Evolutionary conservation across 2,113 vertebrate genomes (phyloP), one percentile per base, ranked within the genome.

Genomic region (Erpornis zantholeuca): DNA sequence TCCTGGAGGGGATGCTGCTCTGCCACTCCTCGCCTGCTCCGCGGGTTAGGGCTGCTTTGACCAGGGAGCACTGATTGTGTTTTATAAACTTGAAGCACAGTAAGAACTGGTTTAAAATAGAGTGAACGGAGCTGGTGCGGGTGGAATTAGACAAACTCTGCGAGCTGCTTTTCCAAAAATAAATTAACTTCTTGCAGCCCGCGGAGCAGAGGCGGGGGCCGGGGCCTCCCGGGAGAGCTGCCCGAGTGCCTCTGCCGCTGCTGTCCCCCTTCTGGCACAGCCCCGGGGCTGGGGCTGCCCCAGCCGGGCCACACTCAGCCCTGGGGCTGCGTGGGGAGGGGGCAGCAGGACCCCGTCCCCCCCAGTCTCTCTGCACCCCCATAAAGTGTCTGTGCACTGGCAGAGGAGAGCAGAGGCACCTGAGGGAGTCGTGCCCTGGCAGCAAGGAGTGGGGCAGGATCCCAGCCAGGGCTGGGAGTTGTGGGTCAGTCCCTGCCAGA

Each of bases 101-200:
- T 84, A 85, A 96, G 96, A 93, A 92, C 89, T 10, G 91, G 95
- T 97, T 95, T 95, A 95, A 96, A 96, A 97, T 86, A 96, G 93
- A 97, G 91, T 70, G 94, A 91, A 97, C 88, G 50, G 91, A 97
- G 90, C 88, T 94, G 91, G 90, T 95, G 96, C 83, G 87, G 84
- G 92, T 95, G 95, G 94, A 95, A 95, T 97, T 86, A 96, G 96
- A 92, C 94, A 95, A 94, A 96, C 92, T 96, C 96, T 3, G 80
- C 72, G 91, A 87, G 94, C 95, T 52, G 96, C 91, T 97, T 97
- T 94, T 96, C 93, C 93, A 94, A 94, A 95, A 93, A 94, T 89
- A 94, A 96, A 89, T 96, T 97, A 96, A 97, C 96, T 97, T 97
- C 94, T 97, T 96, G 88, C 94, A 92, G 96, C 92, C 94, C 95